Base-by-base conservation (phyloP, 2,113 vertebrate genomes). In the Chascanopsetta lugubris region DNA sequence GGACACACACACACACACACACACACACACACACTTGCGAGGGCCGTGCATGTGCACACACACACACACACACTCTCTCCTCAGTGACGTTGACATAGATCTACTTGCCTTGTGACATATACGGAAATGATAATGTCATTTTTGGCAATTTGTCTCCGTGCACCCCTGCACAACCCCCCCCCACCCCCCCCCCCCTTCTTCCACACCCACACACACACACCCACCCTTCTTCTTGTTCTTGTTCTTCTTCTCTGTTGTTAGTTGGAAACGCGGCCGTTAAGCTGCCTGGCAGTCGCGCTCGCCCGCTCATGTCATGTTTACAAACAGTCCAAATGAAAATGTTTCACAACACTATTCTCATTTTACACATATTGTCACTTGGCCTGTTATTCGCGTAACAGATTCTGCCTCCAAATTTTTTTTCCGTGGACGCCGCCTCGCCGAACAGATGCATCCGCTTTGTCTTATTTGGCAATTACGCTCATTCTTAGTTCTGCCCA, bases 121-220 rank as follows among this genome's bases (percentile, higher is more conserved):
- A 92, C 90, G 91, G 92, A 94, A 94, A 93, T 80, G 88, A 92
- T 93, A 93, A 92, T 94, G 94, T 94, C 93, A 94, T 93, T 93
- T 90, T 94, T 94, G 90, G 93, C 94, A 90, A 91, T 92, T 89
- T 84, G 93, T 94, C 92, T 92, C 90, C n/a, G n/a, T n/a, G n/a
- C n/a, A n/a, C n/a, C n/a, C n/a, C n/a, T n/a, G n/a, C n/a, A n/a
- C n/a, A n/a, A n/a, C n/a, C n/a, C n/a, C n/a, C n/a, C n/a, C n/a
- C n/a, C n/a, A n/a, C n/a, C 89, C 91, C 91, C 86, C 86, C 86
- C 51, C 51, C 91, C 93, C 92, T 92, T 73, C 72, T n/a, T n/a
- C n/a, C n/a, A n/a, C n/a, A n/a, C n/a, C n/a, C n/a, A n/a, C n/a
- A n/a, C n/a, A n/a, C n/a, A n/a, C n/a, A n/a, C n/a, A n/a, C n/a